phyloP scores from a whole-genome alignment of 1,140 invertebrate species.

The Drosophila ohnishii region DNA sequence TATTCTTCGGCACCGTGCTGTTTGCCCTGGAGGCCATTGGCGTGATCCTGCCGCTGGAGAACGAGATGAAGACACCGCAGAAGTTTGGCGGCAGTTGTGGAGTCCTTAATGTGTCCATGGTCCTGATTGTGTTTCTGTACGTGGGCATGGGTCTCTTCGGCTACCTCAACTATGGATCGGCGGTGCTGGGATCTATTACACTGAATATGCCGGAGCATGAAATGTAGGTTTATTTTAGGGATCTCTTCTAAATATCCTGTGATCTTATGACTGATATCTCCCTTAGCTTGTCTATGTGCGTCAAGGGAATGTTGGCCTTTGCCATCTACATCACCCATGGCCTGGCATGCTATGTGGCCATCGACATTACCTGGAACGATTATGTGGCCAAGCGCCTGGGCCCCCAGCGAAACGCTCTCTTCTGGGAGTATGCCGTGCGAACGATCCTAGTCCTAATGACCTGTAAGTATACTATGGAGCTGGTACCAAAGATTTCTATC shows the following conservation, averaged over 20 bases:
- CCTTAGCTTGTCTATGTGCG: slow-evolving; percentile 87
- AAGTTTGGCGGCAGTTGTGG: slow-evolving; percentile 88
- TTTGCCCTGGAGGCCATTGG: slow-evolving; percentile 92
- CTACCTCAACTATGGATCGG: slow-evolving; percentile 88
- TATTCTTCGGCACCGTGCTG: slow-evolving; percentile 90
- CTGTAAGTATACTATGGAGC: slow-evolving; percentile 86
- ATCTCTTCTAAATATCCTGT: slow-evolving; percentile 41
- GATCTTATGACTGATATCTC: background rate
- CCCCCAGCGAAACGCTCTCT: slow-evolving; percentile 80
- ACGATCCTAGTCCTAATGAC: slow-evolving; percentile 88
- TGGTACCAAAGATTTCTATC: background rate
- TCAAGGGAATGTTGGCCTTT: slow-evolving; percentile 89
- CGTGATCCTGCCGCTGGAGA: slow-evolving; percentile 90
- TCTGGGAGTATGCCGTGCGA: slow-evolving; percentile 89
- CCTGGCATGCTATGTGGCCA: slow-evolving; percentile 93
- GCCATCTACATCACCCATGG: slow-evolving; percentile 92
- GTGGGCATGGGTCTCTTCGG: slow-evolving; percentile 90
- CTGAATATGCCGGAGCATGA: slow-evolving; percentile 86
- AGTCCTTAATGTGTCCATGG: slow-evolving; percentile 90
- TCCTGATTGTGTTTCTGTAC: slow-evolving; percentile 87
- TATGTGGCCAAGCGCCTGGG: slow-evolving; percentile 83
- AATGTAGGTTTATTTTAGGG: slow-evolving; percentile 81
- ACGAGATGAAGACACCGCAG: slow-evolving; percentile 90
- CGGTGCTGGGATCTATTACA: slow-evolving; percentile 87
- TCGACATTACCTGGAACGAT: slow-evolving; percentile 92